These are phyloP conservation scores for Apodemus agrarius DNA, from an alignment of 2,797 vertebrate species.

Conservation along the genomic window DNA sequence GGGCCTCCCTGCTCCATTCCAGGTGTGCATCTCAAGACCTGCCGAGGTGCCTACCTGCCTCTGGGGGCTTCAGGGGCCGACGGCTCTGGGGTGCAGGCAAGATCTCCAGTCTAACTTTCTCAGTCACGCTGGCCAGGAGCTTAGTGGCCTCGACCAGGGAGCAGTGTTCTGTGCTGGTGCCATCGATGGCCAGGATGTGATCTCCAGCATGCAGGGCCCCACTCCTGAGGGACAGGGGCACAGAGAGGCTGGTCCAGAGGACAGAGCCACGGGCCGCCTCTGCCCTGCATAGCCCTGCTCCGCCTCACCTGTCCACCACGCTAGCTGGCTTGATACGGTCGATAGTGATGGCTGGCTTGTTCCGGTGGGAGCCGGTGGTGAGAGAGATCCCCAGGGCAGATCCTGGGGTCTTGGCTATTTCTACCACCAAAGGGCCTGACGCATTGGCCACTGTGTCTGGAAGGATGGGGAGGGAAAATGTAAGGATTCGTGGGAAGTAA, in stretches of 20 bases:
- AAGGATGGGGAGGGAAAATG: accelerated
- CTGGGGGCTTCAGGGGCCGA: conserved; percentile 91
- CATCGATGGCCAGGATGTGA: conserved; percentile 96
- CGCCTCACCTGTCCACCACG: conserved; percentile 95
- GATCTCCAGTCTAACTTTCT: conserved; percentile 95
- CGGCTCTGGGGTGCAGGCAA: conserved; percentile 93
- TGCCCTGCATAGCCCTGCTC: accelerated
- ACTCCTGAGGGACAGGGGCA: conserved; percentile 86
- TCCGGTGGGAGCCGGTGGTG: conserved; percentile 90
- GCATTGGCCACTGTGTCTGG: conserved; percentile 93
- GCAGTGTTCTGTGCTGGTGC: conserved; percentile 96
- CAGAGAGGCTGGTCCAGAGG: neutral
- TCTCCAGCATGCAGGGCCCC: conserved; percentile 94
- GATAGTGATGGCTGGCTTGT: conserved; percentile 95
- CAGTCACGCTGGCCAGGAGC: conserved; percentile 93
- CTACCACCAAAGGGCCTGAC: conserved; percentile 96
- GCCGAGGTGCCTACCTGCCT: conserved; percentile 90
- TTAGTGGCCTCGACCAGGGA: conserved; percentile 95
- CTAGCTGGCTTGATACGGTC: conserved; percentile 97
- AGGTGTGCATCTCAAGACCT: no score
- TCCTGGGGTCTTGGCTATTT: conserved; percentile 95
- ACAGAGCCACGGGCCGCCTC: no score
- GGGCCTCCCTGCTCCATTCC: neutral
- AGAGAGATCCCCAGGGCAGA: conserved; percentile 94
- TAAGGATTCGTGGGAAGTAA: neutral